phyloP scores from a whole-genome alignment of 2,113 vertebrate genomes.

The Boulengeromyrus knoepffleri region DNA sequence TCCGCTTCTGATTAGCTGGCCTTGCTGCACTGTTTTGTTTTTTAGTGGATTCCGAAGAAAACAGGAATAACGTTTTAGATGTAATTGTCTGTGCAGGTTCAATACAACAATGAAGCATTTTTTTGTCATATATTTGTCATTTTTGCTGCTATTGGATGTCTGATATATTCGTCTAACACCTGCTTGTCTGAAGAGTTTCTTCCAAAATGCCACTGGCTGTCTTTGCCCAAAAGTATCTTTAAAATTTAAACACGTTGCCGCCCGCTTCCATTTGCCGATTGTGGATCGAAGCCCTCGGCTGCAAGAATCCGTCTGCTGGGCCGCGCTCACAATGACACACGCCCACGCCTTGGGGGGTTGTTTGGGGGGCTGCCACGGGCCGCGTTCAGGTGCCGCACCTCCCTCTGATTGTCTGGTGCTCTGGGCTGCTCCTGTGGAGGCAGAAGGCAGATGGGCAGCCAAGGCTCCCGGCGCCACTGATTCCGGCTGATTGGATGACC shows the following conservation, averaged over 20 bases:
- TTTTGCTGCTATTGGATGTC: background rate
- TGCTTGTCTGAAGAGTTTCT: background rate
- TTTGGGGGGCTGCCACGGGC: background rate
- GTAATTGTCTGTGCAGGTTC: background rate
- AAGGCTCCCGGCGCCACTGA: constrained; percentile 22
- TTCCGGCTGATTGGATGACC: constrained; percentile 43
- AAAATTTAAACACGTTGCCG: background rate
- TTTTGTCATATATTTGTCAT: background rate
- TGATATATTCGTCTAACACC: background rate
- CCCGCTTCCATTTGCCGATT: background rate
- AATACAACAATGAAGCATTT: background rate
- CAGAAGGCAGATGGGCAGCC: constrained; percentile 40
- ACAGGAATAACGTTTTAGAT: background rate
- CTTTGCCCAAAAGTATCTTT: background rate
- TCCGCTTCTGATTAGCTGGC: background rate
- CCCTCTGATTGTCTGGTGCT: constrained; percentile 29
- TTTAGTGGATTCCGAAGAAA: background rate
- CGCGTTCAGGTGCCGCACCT: background rate
- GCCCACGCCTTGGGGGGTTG: background rate
- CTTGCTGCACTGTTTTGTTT: background rate
- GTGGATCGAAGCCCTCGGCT: background rate
- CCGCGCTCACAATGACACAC: background rate
- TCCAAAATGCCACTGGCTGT: background rate
- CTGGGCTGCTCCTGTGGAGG: constrained; percentile 34
- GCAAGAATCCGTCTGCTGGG: background rate